phyloP scores from a whole-genome alignment of 2,113 vertebrate genomes.

The Phodopus roborovskii region DNA sequence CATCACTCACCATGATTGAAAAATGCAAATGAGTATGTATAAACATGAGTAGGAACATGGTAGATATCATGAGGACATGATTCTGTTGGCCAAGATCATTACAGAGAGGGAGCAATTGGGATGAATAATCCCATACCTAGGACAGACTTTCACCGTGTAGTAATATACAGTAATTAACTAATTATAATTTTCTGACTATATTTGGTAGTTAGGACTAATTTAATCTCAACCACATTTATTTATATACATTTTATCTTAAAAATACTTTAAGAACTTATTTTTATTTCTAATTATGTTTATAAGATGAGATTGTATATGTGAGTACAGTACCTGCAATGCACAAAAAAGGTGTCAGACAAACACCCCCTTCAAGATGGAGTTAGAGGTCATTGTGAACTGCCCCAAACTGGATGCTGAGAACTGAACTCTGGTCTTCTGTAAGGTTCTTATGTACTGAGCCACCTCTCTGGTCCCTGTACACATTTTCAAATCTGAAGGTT shows the following conservation, averaged over 20 bases:
- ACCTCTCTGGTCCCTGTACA: background rate
- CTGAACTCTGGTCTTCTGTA: background rate
- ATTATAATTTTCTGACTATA: background rate
- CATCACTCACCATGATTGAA: background rate
- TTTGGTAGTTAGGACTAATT: background rate
- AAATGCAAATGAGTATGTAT: background rate
- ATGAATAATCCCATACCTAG: background rate
- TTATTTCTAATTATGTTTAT: background rate
- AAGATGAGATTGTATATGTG: background rate
- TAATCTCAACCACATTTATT: background rate
- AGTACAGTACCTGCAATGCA: too few relatives aligned
- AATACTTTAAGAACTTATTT: background rate
- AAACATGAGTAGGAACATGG: background rate
- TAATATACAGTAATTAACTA: background rate
- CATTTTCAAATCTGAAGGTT: slow-evolving; percentile 19
- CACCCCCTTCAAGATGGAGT: background rate
- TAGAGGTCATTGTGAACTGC: background rate
- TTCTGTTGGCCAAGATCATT: background rate
- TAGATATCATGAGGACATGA: background rate
- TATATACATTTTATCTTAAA: background rate
- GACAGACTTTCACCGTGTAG: background rate
- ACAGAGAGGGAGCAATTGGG: background rate
- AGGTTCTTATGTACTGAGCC: background rate
- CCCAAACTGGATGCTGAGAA: too few relatives aligned
- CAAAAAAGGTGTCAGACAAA: background rate